Evolutionary conservation across 1,140 invertebrate genomes (phyloP).

Genomic region (Micrasema longulum): DNA sequence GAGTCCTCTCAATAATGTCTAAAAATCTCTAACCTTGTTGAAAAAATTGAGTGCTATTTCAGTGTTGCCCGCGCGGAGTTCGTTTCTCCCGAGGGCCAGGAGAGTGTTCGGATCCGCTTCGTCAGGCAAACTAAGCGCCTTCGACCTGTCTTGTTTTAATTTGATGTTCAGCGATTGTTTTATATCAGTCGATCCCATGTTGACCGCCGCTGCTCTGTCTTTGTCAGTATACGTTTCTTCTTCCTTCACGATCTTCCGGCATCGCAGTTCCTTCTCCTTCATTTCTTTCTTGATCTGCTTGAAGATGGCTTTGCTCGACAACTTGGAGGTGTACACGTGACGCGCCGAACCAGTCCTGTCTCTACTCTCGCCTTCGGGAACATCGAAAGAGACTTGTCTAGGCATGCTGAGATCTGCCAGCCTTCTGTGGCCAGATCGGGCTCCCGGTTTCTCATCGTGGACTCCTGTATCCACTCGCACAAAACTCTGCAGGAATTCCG

Average conservation of each 20-base stretch:
- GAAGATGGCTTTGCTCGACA: constrained; percentile 57
- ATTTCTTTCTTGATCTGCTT: constrained; percentile 60
- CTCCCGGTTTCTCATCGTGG: constrained; percentile 57
- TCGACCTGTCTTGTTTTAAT: constrained; percentile 80
- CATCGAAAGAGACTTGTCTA: constrained; percentile 62
- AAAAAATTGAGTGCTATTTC: constrained; percentile 80
- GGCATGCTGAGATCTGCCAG: constrained; percentile 60
- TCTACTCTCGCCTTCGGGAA: constrained; percentile 57
- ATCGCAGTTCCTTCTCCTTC: constrained; percentile 65
- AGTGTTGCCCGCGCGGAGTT: constrained; percentile 78
- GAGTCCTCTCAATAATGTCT: too few relatives aligned
- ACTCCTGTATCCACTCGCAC: constrained; percentile 72
- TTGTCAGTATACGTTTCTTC: constrained; percentile 91
- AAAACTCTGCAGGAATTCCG: constrained; percentile 81
- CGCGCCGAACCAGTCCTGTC: constrained; percentile 54
- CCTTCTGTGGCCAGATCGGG: constrained; percentile 43
- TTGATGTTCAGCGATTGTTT: constrained; percentile 87
- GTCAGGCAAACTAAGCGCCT: constrained; percentile 78
- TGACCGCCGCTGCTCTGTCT: constrained; percentile 88
- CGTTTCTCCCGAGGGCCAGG: constrained; percentile 79
- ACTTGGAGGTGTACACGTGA: constrained; percentile 51
- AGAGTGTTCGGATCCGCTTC: constrained; percentile 83
- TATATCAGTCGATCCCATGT: constrained; percentile 85
- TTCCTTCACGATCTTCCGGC: constrained; percentile 70
- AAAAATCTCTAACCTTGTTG: constrained; percentile 75